Evolutionary conservation across 2,888 invertebrate species (phyloP).

Genomic region (Megamerina dolium): DNA sequence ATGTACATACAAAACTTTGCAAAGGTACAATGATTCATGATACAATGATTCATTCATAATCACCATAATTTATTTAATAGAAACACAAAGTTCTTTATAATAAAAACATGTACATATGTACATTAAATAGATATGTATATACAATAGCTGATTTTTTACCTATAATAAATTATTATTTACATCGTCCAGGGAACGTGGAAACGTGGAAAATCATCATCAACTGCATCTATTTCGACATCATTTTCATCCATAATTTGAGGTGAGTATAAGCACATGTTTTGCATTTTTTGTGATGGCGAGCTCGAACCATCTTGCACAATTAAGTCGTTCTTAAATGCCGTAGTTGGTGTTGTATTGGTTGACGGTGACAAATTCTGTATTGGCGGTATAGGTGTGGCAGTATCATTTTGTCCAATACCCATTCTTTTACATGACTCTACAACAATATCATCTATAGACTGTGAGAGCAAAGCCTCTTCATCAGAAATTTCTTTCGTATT

Average conservation of each 20-base stretch:
- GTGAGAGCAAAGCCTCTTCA: constrained; percentile 38
- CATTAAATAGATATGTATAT: no score
- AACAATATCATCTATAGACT: constrained; percentile 47
- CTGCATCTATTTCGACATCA: constrained; percentile 8
- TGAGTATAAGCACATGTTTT: constrained; percentile 57
- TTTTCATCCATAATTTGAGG: constrained; percentile 28
- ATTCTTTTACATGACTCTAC: constrained; percentile 45
- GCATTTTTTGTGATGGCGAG: constrained; percentile 61
- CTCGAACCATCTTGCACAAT: constrained; percentile 38
- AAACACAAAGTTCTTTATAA: no score
- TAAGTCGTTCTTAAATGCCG: background rate
- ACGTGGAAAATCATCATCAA: constrained; percentile 18
- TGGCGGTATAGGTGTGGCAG: constrained; percentile 1
- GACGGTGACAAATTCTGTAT: background rate
- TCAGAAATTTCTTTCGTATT: constrained; percentile 11
- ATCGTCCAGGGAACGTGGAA: constrained; percentile 24
- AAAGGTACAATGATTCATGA: no score
- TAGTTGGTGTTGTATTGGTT: background rate
- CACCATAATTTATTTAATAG: no score
- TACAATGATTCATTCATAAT: no score
- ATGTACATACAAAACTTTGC: no score
- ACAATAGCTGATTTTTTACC: no score
- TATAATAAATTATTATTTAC: constrained; percentile 6
- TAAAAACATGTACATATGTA: no score
- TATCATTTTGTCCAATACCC: constrained; percentile 38